Conservation (phyloP, 1,140 invertebrate genomes). For the Caerostris darwini region DNA sequence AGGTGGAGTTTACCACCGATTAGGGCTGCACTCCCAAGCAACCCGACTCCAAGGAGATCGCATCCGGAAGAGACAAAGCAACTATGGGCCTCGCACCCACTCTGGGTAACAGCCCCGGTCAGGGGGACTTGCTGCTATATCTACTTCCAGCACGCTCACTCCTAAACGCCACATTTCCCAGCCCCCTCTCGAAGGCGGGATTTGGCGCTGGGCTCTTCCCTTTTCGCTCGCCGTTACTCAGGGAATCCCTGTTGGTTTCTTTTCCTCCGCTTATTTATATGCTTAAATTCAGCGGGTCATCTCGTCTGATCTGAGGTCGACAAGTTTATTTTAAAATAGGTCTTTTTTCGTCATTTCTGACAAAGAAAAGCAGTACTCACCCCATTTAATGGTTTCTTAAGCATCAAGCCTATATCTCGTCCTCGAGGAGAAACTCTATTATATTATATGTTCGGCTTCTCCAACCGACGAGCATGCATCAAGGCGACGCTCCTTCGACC, state of each 20-base stretch:
- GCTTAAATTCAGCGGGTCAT: conserved; percentile 92
- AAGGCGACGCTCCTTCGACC: no score
- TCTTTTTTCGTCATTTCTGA: no score
- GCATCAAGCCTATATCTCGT: no score
- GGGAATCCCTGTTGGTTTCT: conserved; percentile 93
- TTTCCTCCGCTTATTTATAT: conserved; percentile 96
- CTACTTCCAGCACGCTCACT: conserved; percentile 81
- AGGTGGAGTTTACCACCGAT: conserved; percentile 92
- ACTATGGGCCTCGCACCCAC: conserved; percentile 85
- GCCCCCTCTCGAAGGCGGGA: conserved; percentile 79
- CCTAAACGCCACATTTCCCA: conserved; percentile 88
- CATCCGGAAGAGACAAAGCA: conserved; percentile 90
- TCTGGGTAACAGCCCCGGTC: conserved; percentile 85
- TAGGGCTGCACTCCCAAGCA: conserved; percentile 80
- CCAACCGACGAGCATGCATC: no score
- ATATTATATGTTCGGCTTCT: no score
- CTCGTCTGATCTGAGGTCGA: conserved; percentile 87
- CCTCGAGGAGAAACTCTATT: no score
- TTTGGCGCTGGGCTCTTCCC: conserved; percentile 84
- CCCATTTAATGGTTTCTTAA: no score
- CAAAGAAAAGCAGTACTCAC: no score
- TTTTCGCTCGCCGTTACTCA: conserved; percentile 83
- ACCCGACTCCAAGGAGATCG: conserved; percentile 78
- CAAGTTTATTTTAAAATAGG: background rate
- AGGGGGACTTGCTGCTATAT: conserved; percentile 79